Evolutionary conservation across 2,113 vertebrate genomes (phyloP), one percentile per base, ranked within the genome.

Genomic region (Sorex araneus): DNA sequence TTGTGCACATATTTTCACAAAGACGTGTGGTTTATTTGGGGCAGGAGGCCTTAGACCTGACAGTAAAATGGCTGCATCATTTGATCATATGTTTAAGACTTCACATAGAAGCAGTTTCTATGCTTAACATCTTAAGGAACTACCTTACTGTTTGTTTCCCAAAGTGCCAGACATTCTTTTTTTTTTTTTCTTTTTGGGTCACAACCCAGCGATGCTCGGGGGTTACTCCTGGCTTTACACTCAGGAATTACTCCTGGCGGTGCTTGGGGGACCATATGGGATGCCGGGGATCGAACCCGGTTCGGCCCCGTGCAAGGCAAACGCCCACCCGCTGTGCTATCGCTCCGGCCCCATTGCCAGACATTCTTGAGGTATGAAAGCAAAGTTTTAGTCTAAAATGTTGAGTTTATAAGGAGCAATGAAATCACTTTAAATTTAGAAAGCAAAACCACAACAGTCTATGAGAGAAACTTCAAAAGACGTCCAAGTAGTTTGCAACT

Each of bases 341-440:
- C n/a, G n/a, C n/a, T n/a, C n/a, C n/a, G n/a, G n/a, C n/a, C n/a
- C n/a, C n/a, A n/a, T n/a, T 28, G 30, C 4, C 47, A 92, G 21
- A 30, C 47, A 76, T 71, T 83, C 45, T 71, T 45, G 66, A 88
- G 25, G 47, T 66, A 75, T 50, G 19, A 70, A 89, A 80, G 80
- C 8, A 30, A 83, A 67, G 21, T 73, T 84, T 94, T 80, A 89
- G 30, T 40, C 43, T n/a, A 85, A 83, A 81, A 32, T 70, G 36
- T 81, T 2, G 6, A 50, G 69, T 85, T 84, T 85, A 7, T 89
- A 16, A 91, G n/a, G 4, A 23, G 88, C 16, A 78, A 18, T 75
- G 19, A 82, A 67, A 66, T 79, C n/a, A 6, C 19, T 60, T 83
- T 70, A 9, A 60, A 64, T 60, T 23, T 60, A 84, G n/a, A 82